Percentiles rank a stretch among this genome's conserved stretches.
Evolutionary conservation across 1,140 invertebrate genomes (phyloP).

Genomic region (Stenopsyche tienmushanensis): DNA sequence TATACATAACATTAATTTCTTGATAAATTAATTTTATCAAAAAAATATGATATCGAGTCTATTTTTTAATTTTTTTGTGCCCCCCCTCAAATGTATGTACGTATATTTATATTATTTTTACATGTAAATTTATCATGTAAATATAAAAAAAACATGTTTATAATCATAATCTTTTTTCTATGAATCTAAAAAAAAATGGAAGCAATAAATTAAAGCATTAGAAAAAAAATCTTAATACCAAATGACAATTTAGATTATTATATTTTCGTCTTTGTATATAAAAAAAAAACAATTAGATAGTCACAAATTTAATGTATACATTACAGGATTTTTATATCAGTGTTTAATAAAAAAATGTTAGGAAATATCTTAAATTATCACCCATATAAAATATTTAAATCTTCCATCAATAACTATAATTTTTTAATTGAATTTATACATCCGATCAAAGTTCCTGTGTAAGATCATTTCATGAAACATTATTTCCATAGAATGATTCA

Average conservation of each 20-base stretch:
- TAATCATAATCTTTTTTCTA: conserved; percentile 12
- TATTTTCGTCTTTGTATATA: conserved; percentile 18
- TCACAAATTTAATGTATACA: conserved; percentile 15
- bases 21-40: too few relatives aligned
- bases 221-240: conserved; percentile 19
- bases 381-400: too few relatives aligned
- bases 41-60: too few relatives aligned
- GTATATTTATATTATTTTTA: conserved; percentile 12
- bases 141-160: too few relatives aligned
- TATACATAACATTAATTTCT: too few relatives aligned
- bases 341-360: not conserved
- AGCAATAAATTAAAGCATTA: conserved; percentile 26
- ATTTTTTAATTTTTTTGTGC: too few relatives aligned
- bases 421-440: not conserved
- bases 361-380: too few relatives aligned
- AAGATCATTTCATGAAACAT: not conserved
- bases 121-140: too few relatives aligned
- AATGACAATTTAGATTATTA: conserved; percentile 6
- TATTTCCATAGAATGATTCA: not conserved
- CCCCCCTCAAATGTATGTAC: too few relatives aligned
- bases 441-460: not conserved
- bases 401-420: too few relatives aligned
- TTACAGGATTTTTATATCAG: not conserved
- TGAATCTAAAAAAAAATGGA: conserved; percentile 14
- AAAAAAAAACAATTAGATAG: conserved; percentile 23